A percentile compares a stretch with the other conserved stretches of the same genome.
These are phyloP conservation scores for Archips crataeganus DNA, from an alignment of 2,888 invertebrate species.

Conservation along the genomic window DNA sequence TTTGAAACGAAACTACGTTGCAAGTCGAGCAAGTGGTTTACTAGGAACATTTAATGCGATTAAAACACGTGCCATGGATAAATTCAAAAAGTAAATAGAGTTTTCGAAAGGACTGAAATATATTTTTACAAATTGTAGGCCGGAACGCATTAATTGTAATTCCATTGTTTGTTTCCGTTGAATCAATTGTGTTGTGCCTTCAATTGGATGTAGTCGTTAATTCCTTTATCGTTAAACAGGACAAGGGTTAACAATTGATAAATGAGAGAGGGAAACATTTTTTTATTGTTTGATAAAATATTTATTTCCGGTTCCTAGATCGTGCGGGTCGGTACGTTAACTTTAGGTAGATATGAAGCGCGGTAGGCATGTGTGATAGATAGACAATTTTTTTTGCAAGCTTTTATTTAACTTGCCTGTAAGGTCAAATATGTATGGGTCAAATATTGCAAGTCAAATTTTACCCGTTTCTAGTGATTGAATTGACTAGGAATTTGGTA, in stretches of 20 bases:
- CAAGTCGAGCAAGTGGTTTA: not conserved
- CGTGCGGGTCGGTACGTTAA: not conserved
- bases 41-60: slow-evolving; percentile 21
- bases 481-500: too few species aligned
- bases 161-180: slow-evolving; percentile 35
- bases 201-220: slow-evolving; percentile 22
- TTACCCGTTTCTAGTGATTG: too few species aligned
- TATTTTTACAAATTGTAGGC: slow-evolving; percentile 28
- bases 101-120: slow-evolving; percentile 15
- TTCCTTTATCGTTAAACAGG: slow-evolving; percentile 32
- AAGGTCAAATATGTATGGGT: too few species aligned
- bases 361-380: not conserved
- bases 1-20: not conserved
- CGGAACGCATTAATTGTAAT: slow-evolving; percentile 27
- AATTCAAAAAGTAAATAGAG: slow-evolving; percentile 9
- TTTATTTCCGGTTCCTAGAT: not conserved
- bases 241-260: slow-evolving; percentile 24
- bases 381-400: too few species aligned
- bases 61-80: slow-evolving; percentile 14
- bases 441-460: too few species aligned
- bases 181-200: slow-evolving; percentile 27
- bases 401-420: too few species aligned
- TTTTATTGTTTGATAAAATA: slow-evolving; percentile 22
- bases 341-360: not conserved
- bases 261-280: slow-evolving; percentile 14